phyloP scores from a whole-genome alignment of 1,140 invertebrate genomes.

The Colletes gigas region DNA sequence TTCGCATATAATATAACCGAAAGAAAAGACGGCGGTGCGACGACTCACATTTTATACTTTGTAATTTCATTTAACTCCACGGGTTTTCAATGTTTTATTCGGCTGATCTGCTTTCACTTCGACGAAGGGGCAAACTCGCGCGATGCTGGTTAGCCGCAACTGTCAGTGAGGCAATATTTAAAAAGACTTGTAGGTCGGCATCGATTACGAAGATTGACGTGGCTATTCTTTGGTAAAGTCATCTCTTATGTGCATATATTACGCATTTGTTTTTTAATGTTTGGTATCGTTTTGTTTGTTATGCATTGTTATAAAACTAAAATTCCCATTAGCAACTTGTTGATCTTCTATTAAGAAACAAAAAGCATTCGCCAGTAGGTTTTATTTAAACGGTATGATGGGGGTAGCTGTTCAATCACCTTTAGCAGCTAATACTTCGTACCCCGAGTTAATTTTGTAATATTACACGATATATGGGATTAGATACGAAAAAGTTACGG shows the following conservation, averaged over 20 bases:
- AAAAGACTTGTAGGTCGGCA: neutral
- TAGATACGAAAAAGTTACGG: too few species aligned
- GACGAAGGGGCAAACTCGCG: conserved; percentile 43
- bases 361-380: too few species aligned
- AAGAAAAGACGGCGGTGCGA: neutral
- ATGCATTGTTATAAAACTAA: neutral
- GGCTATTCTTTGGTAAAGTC: conserved; percentile 21
- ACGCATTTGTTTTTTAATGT: neutral
- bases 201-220: conserved; percentile 17
- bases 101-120: conserved; percentile 37
- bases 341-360: too few species aligned
- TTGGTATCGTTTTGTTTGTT: neutral
- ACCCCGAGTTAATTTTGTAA: neutral
- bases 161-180: conserved; percentile 43
- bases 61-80: neutral
- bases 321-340: too few species aligned
- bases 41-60: neutral
- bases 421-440: too few species aligned
- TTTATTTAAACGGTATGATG: too few species aligned
- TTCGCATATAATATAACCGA: neutral
- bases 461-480: too few species aligned
- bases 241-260: neutral
- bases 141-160: conserved; percentile 53
- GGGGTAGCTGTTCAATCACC: too few species aligned
- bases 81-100: conserved; percentile 45